Conservation (phyloP, 1,140 invertebrate genomes). For the Lepidurus couesii region DNA sequence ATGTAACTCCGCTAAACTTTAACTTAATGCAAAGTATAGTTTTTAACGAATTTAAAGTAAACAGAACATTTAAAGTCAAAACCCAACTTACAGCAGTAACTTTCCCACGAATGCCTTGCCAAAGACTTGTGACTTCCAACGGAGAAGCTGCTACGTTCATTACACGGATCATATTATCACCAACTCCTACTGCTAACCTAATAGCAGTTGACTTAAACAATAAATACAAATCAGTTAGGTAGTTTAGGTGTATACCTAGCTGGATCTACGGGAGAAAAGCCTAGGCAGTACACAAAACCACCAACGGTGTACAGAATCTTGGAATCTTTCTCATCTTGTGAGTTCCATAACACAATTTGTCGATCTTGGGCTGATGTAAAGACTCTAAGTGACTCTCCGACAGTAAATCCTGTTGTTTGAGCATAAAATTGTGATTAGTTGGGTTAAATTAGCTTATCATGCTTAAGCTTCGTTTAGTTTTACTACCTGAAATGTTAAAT, state of each 20-base stretch:
- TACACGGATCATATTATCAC: constrained; percentile 62
- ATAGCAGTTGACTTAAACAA: constrained; percentile 26
- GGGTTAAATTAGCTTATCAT: background rate
- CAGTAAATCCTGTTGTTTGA: background rate
- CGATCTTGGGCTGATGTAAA: constrained; percentile 61
- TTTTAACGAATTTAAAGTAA: background rate
- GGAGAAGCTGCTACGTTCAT: constrained; percentile 56
- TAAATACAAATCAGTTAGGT: background rate
- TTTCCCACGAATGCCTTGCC: constrained; percentile 67
- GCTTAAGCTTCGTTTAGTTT: background rate
- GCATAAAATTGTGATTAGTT: background rate
- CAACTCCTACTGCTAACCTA: constrained; percentile 59
- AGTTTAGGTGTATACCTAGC: constrained; percentile 47
- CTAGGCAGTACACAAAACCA: constrained; percentile 58
- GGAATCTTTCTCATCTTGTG: background rate
- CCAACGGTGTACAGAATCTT: constrained; percentile 55
- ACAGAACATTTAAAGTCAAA: constrained; percentile 25
- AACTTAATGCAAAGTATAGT: background rate
- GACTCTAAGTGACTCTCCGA: constrained; percentile 40
- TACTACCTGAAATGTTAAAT: constrained; percentile 47
- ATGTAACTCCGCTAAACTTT: background rate
- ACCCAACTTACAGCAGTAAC: constrained; percentile 54
- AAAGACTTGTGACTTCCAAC: constrained; percentile 51
- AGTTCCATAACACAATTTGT: constrained; percentile 51
- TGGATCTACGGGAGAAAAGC: constrained; percentile 63